Percentiles rank a stretch among this genome's conserved stretches.
phyloP scores from a whole-genome alignment of 2,113 vertebrate genomes.

The Trematomus loennbergii region DNA sequence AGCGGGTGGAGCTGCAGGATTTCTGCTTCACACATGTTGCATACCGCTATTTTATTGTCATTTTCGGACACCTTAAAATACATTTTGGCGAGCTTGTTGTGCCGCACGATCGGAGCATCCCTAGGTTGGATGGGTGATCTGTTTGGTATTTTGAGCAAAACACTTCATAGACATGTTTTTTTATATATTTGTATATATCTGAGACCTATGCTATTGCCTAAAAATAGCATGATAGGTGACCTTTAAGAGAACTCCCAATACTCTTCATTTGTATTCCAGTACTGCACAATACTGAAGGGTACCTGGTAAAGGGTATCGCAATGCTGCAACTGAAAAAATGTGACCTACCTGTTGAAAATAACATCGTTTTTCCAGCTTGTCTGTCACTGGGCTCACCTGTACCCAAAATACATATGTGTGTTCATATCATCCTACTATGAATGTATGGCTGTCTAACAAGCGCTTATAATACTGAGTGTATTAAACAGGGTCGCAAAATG shows the following conservation, averaged over 20 bases:
- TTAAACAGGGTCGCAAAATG: conserved; percentile 8
- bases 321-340: neutral
- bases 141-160: too few species aligned
- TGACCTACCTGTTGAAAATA: conserved; percentile 8
- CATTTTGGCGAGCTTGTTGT: too few species aligned
- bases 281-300: conserved; percentile 1
- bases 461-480: neutral
- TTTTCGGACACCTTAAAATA: too few species aligned
- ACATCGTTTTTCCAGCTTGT: neutral
- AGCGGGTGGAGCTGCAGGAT: too few species aligned
- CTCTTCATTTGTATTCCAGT: neutral
- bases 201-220: too few species aligned
- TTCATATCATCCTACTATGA: neutral
- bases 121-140: too few species aligned
- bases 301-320: neutral
- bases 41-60: too few species aligned
- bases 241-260: neutral
- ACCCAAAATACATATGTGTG: neutral
- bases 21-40: too few species aligned
- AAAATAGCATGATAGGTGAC: too few species aligned
- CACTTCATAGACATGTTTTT: too few species aligned
- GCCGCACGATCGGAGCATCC: too few species aligned
- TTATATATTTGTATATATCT: too few species aligned
- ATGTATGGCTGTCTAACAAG: neutral
- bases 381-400: neutral